Evolutionary conservation across 2,113 vertebrate species (phyloP).

Genomic region (Okapia johnstoni): DNA sequence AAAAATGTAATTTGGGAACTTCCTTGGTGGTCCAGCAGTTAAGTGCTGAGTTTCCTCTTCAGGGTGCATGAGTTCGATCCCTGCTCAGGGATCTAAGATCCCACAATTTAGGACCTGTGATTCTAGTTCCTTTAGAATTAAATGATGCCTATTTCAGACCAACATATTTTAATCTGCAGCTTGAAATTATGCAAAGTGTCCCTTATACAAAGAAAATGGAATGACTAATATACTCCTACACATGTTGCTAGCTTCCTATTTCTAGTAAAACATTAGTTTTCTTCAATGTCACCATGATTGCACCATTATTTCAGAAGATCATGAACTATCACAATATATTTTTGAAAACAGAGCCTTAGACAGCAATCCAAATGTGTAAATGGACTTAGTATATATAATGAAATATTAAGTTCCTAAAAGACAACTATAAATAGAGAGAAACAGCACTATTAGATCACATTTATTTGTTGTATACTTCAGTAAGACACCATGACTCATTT

Average conservation of each 20-base stretch:
- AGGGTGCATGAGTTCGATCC: not conserved
- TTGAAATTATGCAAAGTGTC: slow-evolving; percentile 37
- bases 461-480: slow-evolving; percentile 61
- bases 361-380: slow-evolving; percentile 28
- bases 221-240: not conserved
- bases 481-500: slow-evolving; percentile 61
- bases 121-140: slow-evolving; percentile 39
- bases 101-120: not conserved
- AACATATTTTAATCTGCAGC: slow-evolving; percentile 45
- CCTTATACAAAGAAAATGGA: not conserved
- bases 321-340: not conserved
- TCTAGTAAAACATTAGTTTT: slow-evolving; percentile 25
- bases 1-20: not conserved
- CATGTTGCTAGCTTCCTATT: not conserved
- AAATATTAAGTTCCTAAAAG: slow-evolving; percentile 68
- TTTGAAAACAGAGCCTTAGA: slow-evolving; percentile 48
- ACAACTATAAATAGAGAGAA: slow-evolving; percentile 63
- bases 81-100: not conserved
- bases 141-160: not conserved
- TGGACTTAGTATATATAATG: slow-evolving; percentile 48
- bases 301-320: slow-evolving; percentile 28
- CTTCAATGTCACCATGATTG: not conserved
- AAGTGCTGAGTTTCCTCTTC: not conserved
- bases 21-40: not conserved
- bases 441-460: slow-evolving; percentile 1